A percentile compares a stretch with the other conserved stretches of the same genome.
Evolutionary conservation across 37 sponge, comb jelly and placozoan genomes (phyloP).

Genomic region (Hexactinellida sp.): DNA sequence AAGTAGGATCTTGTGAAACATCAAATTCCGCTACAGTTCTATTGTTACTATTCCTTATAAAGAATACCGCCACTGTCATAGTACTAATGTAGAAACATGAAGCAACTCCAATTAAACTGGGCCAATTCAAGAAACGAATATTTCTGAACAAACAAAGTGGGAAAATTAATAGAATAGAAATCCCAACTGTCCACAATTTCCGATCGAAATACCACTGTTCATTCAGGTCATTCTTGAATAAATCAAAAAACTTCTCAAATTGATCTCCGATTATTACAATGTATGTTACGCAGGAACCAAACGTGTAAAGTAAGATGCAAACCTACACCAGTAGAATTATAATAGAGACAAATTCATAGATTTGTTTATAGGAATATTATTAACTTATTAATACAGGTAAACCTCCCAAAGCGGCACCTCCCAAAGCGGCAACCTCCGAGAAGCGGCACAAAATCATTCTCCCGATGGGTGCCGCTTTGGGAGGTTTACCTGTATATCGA

Average conservation of each 20-base stretch:
- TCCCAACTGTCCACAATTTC: conserved; percentile 23
- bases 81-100: conserved; percentile 40
- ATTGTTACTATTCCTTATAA: background rate
- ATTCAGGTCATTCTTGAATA: background rate
- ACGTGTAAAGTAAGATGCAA: conserved; percentile 38
- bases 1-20: background rate
- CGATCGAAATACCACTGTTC: conserved; percentile 49
- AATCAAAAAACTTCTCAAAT: conserved; percentile 24
- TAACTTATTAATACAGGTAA: no score
- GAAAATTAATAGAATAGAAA: conserved; percentile 37
- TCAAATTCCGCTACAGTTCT: conserved; percentile 13
- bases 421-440: no score
- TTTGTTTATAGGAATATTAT: no score
- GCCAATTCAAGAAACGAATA: conserved; percentile 59
- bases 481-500: no score
- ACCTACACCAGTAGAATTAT: conserved; percentile 19
- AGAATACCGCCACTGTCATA: conserved; percentile 32
- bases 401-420: no score
- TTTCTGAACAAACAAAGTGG: conserved; percentile 47
- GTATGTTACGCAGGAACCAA: conserved; percentile 51
- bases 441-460: no score
- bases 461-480: no score
- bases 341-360: background rate
- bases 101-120: conserved; percentile 45
- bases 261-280: conserved; percentile 66